Evolutionary conservation across 1,140 invertebrate genomes (phyloP).

Genomic region (Listronotus oregonensis): DNA sequence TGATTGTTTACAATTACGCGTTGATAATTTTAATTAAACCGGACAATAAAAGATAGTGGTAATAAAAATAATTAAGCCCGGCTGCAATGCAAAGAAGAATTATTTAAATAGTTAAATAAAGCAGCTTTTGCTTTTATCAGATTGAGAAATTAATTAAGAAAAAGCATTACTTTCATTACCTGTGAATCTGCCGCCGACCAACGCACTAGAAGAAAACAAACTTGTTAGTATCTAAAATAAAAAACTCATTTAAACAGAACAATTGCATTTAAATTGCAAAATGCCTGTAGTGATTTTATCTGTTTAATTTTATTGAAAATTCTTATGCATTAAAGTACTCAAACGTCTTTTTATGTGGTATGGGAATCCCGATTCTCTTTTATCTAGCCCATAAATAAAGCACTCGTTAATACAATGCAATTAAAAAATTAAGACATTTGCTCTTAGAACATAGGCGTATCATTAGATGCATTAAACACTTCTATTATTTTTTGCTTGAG

Average conservation of each 20-base stretch:
- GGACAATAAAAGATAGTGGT: neutral
- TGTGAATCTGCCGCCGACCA: constrained; percentile 7
- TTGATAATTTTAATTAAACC: constrained; percentile 1
- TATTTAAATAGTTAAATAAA: neutral
- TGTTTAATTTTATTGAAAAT: constrained; percentile 27
- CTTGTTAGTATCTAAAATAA: constrained; percentile 11
- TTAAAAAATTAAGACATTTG: no score
- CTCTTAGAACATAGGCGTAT: no score
- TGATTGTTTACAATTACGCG: no score
- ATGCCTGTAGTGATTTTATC: constrained; percentile 15
- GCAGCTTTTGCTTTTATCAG: constrained; percentile 12
- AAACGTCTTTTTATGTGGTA: constrained; percentile 7
- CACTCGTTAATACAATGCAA: neutral
- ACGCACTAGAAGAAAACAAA: constrained; percentile 18
- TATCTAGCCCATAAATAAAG: neutral
- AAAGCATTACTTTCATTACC: constrained; percentile 19
- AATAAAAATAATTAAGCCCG: constrained; percentile 9
- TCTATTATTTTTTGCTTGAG: no score
- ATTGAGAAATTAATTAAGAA: constrained; percentile 22
- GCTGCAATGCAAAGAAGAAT: constrained; percentile 2
- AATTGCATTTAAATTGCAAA: constrained; percentile 28
- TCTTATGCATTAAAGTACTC: constrained; percentile 2
- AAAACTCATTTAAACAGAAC: constrained; percentile 15
- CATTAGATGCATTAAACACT: no score
- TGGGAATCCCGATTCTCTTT: neutral